A percentile compares a stretch with the other conserved stretches of the same genome.
Evolutionary conservation across 1,140 invertebrate genomes (phyloP).

Genomic region (Maconellicoccus hirsutus): DNA sequence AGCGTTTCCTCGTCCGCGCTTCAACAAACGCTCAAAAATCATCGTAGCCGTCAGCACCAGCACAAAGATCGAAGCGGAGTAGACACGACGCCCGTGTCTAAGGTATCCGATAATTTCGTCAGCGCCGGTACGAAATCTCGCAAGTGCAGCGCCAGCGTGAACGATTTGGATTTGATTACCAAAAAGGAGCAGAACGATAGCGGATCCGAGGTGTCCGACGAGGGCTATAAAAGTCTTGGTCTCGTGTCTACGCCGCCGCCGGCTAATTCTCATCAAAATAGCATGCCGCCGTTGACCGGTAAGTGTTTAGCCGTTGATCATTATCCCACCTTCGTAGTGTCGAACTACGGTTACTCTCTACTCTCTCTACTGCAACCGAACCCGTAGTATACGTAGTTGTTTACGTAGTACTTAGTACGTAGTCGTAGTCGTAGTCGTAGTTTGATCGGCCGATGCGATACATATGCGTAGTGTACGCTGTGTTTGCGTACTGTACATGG

Average conservation of each 20-base stretch:
- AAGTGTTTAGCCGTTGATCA: conserved; percentile 17
- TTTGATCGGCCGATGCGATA: no score
- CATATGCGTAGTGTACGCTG: no score
- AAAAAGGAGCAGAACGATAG: conserved; percentile 48
- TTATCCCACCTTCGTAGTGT: no score
- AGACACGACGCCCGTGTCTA: conserved; percentile 28
- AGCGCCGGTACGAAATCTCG: background rate
- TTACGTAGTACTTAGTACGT: no score
- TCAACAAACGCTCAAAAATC: no score
- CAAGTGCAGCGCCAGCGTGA: background rate
- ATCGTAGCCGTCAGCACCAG: background rate
- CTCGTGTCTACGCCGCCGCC: conserved; percentile 38
- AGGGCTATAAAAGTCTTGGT: conserved; percentile 69
- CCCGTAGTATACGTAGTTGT: no score
- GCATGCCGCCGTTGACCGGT: conserved; percentile 24
- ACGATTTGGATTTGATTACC: conserved; percentile 24
- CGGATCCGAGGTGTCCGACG: conserved; percentile 74
- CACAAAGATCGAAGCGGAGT: conserved; percentile 26
- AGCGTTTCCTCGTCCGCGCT: no score
- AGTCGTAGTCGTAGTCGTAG: no score
- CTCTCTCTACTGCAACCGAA: no score
- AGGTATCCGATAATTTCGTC: conserved; percentile 29
- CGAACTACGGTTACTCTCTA: no score
- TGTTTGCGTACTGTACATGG: no score
- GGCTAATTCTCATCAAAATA: background rate